Conservation (phyloP, 2,113 vertebrate genomes). For the Tragelaphus scriptus region DNA sequence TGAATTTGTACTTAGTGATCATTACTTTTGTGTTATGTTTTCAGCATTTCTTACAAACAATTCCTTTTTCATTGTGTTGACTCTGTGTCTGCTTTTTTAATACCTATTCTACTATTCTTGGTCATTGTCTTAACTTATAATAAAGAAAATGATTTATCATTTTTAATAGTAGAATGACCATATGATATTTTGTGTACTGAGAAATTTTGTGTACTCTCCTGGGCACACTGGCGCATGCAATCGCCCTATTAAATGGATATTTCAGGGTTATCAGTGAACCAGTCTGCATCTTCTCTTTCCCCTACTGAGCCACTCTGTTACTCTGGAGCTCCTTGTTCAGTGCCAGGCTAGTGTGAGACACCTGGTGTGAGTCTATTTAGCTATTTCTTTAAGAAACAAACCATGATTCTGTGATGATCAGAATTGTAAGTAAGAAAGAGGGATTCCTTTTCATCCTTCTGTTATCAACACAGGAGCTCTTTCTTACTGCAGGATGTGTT, state of each 20-base stretch:
- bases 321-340: neutral
- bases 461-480: slow-evolving; percentile 2
- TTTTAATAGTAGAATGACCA: neutral
- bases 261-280: neutral
- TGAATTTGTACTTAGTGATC: neutral
- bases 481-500: neutral
- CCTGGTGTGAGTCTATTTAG: neutral
- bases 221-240: neutral
- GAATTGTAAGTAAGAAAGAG: neutral
- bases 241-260: neutral
- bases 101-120: neutral
- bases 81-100: neutral
- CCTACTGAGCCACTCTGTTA: neutral
- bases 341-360: neutral
- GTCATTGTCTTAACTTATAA: neutral
- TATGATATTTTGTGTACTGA: neutral
- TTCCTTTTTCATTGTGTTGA: neutral
- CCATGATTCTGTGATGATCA: neutral
- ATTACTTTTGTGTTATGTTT: neutral
- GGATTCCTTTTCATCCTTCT: neutral
- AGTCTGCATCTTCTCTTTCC: fast-evolving
- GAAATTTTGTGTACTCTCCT: neutral
- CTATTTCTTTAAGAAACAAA: neutral
- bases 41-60: neutral
- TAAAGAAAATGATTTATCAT: neutral